A percentile compares a stretch with the other conserved stretches of the same genome.
These are phyloP conservation scores for Terrapene triunguis DNA, from an alignment of 2,113 vertebrate species.

Conservation along the genomic window DNA sequence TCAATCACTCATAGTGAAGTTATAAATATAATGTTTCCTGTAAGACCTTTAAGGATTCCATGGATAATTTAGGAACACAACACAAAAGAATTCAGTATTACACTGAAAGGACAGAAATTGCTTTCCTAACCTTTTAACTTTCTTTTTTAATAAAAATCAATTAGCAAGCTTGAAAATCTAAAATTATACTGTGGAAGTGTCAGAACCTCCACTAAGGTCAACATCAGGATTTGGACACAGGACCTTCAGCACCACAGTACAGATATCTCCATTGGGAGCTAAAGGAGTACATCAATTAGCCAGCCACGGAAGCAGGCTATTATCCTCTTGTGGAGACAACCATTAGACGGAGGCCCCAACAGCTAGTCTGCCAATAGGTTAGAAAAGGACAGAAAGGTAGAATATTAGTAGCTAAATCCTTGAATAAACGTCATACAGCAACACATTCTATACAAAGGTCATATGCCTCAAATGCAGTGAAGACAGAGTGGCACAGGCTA, in stretches of 20 bases:
- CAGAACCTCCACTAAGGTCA: not conserved
- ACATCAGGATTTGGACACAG: not conserved
- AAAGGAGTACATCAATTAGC: not conserved
- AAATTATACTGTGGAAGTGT: not conserved
- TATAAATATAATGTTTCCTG: not conserved
- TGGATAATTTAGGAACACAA: slow-evolving; percentile 4
- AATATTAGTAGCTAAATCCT: not conserved
- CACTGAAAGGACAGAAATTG: not conserved
- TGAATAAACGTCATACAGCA: rapidly evolving
- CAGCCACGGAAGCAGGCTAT: not conserved
- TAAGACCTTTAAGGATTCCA: slow-evolving; percentile 3
- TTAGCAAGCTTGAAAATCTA: not conserved
- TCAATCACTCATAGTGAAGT: not conserved
- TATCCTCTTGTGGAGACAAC: not conserved
- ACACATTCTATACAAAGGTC: not conserved
- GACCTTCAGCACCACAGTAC: not conserved
- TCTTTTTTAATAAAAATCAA: not conserved
- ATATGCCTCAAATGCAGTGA: not conserved
- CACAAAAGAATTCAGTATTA: not conserved
- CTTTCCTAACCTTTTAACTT: not conserved
- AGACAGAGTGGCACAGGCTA: not conserved
- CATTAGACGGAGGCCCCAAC: not conserved
- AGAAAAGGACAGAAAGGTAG: not conserved
- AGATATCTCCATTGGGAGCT: not conserved
- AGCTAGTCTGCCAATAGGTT: not conserved